Base-by-base conservation (phyloP, 2,888 invertebrate genomes). In the Euphydryas editha region DNA sequence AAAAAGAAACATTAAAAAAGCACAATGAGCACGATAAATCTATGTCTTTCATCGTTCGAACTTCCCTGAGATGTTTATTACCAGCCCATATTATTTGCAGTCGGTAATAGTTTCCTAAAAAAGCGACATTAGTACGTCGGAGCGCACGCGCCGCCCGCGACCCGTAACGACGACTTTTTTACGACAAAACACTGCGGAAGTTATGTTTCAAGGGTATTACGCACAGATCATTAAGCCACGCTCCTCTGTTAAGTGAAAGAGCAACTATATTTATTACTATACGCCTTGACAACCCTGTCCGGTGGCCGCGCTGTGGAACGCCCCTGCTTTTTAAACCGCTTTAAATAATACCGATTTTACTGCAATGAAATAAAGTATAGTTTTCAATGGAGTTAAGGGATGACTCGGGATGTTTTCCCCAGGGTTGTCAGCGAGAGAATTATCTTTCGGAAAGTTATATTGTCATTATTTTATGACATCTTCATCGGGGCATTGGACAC, bases 391-490 rank as follows among this genome's bases (percentile, higher is more conserved):
- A 3, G 0, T 0, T 6, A 1, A n/a, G 44, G 54, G 39, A 58
- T 64, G 57, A 37, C 56, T 65, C 72, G 68, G 56, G 58, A 65
- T 68, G 70, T 75, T 46, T 75, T 71, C 71, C 64, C 72, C 77
- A 82, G 87, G 85, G 86, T 77, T 83, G 82, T 78, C 81, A 73
- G 71, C 73, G 73, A 76, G 75, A 79, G 81, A 81, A 79, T 84
- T 77, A 81, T 85, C 75, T 79, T 75, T 74, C 78, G 82, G 77
- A 81, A 82, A 83, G 83, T 81, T 79, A 79, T 81, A 77, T 76
- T 80, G 83, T 89, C 85, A 89, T 90, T 90, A 90, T 84, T 88
- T 89, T 88, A 90, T 90, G 91, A 91, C 76, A 81, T 88, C 88
- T 90, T 86, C 84, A 90, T 89, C 82, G 82, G 69, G 60, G 70